These are phyloP conservation scores for Nebria salina DNA, from an alignment of 2,888 invertebrate genomes.

Conservation along the genomic window DNA sequence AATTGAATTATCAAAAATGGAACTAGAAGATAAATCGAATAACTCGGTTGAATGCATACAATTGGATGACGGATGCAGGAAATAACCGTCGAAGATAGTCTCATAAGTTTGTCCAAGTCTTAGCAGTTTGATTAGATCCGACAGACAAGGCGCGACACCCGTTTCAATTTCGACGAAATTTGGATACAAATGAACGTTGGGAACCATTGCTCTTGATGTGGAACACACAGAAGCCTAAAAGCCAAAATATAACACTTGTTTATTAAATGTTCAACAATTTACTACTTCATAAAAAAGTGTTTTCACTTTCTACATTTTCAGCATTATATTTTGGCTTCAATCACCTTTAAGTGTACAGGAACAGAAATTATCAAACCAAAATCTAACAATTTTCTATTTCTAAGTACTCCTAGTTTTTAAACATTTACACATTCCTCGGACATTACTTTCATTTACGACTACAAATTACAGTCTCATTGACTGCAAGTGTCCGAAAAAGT, in stretches of 20 bases:
- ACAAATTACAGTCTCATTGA: no score
- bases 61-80: constrained; percentile 10
- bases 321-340: constrained; percentile 6
- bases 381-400: no score
- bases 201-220: constrained; percentile 37
- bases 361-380: background rate
- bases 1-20: background rate
- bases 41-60: background rate
- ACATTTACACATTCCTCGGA: no score
- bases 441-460: no score
- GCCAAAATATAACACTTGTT: constrained; percentile 12
- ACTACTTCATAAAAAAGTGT: background rate
- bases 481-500: no score
- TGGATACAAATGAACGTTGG: constrained; percentile 64
- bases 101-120: constrained; percentile 39
- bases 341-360: background rate
- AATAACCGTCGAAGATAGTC: constrained; percentile 31
- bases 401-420: no score
- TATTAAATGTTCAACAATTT: background rate
- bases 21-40: background rate
- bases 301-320: background rate
- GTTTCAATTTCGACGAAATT: constrained; percentile 66
- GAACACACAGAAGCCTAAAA: constrained; percentile 31
- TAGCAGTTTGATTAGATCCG: constrained; percentile 48
- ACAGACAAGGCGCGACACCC: constrained; percentile 57